These are phyloP conservation scores for Cactoblastis cactorum DNA, from an alignment of 2,888 invertebrate genomes.

Conservation along the genomic window DNA sequence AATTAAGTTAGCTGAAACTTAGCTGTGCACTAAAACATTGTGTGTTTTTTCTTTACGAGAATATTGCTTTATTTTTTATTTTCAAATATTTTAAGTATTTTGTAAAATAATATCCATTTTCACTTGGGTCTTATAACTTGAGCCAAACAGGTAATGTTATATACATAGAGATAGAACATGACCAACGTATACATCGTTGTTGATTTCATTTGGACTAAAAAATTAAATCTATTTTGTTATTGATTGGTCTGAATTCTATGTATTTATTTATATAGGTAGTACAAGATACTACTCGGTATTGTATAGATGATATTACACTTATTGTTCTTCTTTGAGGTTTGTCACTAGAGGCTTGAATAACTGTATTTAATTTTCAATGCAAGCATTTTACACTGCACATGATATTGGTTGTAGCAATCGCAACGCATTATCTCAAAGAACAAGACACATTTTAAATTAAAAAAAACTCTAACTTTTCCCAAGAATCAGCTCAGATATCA, in stretches of 20 bases:
- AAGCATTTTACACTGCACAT: too few species aligned
- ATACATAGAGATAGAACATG: conserved; percentile 11
- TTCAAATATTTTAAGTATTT: too few species aligned
- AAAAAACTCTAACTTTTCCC: conserved; percentile 32
- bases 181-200: conserved; percentile 13
- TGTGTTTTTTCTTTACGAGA: too few species aligned
- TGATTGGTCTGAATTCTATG: not conserved
- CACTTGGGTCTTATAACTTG: conserved; percentile 3
- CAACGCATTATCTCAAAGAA: not conserved
- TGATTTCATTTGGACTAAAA: conserved; percentile 14
- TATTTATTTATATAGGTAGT: conserved; percentile 3
- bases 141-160: not conserved
- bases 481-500: conserved; percentile 50
- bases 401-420: not conserved
- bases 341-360: too few species aligned
- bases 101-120: too few species aligned
- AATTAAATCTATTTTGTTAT: conserved; percentile 10
- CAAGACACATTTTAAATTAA: conserved; percentile 26
- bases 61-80: too few species aligned
- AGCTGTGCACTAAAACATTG: too few species aligned
- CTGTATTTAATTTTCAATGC: too few species aligned
- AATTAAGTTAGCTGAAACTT: too few species aligned
- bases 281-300: not conserved
- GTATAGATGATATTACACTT: not conserved
- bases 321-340: too few species aligned